Evolutionary conservation across 2,113 vertebrate species (phyloP).

Genomic region (Thalassarche chlororhynchos): DNA sequence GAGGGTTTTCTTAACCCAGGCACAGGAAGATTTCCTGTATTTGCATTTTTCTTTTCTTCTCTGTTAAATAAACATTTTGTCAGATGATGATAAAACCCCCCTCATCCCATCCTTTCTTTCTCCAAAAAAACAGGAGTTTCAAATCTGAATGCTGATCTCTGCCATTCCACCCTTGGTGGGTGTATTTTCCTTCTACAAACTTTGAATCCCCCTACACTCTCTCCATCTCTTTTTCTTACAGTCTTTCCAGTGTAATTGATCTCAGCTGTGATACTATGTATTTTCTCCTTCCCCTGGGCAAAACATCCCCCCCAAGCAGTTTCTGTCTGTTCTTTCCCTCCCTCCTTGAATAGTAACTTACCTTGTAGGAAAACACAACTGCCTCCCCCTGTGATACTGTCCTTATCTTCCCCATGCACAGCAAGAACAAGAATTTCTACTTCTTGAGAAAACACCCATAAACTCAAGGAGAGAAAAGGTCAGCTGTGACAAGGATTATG

Average conservation of each 20-base stretch:
- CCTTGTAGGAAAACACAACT: background rate
- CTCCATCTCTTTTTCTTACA: background rate
- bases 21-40: background rate
- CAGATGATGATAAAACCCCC: background rate
- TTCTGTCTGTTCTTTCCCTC: background rate
- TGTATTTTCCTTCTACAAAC: background rate
- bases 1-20: background rate
- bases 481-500: background rate
- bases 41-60: background rate
- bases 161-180: background rate
- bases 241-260: background rate
- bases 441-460: constrained; percentile 15
- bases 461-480: background rate
- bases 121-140: background rate
- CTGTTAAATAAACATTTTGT: background rate
- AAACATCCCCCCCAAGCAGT: background rate
- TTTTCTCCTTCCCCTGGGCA: background rate
- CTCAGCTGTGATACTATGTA: background rate
- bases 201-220: background rate
- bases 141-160: background rate
- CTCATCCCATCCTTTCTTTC: background rate
- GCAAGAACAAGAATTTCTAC: constrained; percentile 32
- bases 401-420: constrained; percentile 2
- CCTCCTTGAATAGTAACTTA: background rate
- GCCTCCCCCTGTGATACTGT: background rate